Base-by-base conservation (phyloP, 2,113 vertebrate genomes). In the Brevimyrus niger region DNA sequence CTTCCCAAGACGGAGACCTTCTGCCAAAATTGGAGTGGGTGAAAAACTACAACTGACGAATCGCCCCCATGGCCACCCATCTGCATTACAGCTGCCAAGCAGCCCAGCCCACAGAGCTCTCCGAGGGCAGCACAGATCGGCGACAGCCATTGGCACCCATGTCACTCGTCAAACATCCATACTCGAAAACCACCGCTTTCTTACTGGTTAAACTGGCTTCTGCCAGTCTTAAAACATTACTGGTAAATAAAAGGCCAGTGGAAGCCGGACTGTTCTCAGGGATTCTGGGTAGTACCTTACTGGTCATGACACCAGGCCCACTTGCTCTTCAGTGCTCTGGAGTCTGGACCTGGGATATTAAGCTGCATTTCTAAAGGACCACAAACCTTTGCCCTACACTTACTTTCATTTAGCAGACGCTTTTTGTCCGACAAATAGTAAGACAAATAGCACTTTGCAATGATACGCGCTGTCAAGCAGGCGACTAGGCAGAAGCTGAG, bases 71-170 rank as follows among this genome's bases (percentile, higher is more conserved):
- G 2, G 42, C 53, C 84, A 89, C 88, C 88, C 58, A 50, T 89
- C 82, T 42, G 87, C 82, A 89, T 90, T 89, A 90, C 31, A 88
- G 38, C 42, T 38, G 35, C 87, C 61, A 86, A 87, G 85, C 82
- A 65, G 85, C 89, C 87, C 88, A 19, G 50, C 51, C 17, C 15
- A 84, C 23, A 47, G 23, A 21, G 38, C 46, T 65, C 76, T 44
- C 19, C 2, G 27, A 1, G 5, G n/a, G 35, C 7, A 5, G 65
- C 27, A 61, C 3, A 17, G 7, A 76, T 9, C 9, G 42, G 17
- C 50, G n/a, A 46, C 65, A 42, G 42, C 42, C 27, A 42, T 42
- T 13, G 17, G 21, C 38, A 46, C 31, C 19, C 15, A 6, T 48
- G 50, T 89, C 46, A 51, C 31, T 19, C 21, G 80, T 53, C 10